A percentile compares a stretch with the other conserved stretches of the same genome.
Conservation (phyloP, 2,888 invertebrate species). For the Phania funesta region DNA sequence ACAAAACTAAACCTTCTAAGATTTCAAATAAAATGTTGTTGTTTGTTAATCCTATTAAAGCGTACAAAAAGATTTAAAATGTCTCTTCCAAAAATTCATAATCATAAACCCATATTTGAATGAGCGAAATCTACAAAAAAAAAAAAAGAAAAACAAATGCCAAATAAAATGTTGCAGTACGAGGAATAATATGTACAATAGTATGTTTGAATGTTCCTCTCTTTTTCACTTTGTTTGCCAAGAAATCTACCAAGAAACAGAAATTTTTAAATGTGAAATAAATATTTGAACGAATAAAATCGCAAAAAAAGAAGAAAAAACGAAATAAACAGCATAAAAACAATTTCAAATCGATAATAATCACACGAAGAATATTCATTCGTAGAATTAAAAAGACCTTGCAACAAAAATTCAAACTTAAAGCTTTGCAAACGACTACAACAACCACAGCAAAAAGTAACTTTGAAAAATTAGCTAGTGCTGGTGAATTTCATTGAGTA, state of each 20-base stretch:
- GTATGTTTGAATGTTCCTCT: slow-evolving; percentile 10
- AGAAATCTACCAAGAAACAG: slow-evolving; percentile 54
- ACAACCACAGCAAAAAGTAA: slow-evolving; percentile 14
- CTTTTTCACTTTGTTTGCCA: slow-evolving; percentile 29
- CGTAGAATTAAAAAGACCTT: slow-evolving; percentile 76
- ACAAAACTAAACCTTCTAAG: slow-evolving; percentile 38
- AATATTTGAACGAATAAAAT: slow-evolving; percentile 38
- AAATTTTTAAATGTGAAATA: slow-evolving; percentile 41
- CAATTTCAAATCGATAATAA: slow-evolving; percentile 74
- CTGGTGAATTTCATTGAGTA: neutral
- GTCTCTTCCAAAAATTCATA: slow-evolving; percentile 67
- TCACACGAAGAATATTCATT: slow-evolving; percentile 78
- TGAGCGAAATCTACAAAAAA: slow-evolving; percentile 8
- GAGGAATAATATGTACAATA: neutral
- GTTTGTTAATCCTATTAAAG: slow-evolving; percentile 64
- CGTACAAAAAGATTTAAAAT: slow-evolving; percentile 56
- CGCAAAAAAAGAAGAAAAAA: slow-evolving; percentile 4
- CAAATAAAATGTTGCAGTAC: slow-evolving; percentile 38
- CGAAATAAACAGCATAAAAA: slow-evolving; percentile 52
- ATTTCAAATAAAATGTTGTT: slow-evolving; percentile 1
- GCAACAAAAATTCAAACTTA: slow-evolving; percentile 53
- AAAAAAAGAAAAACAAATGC: slow-evolving; percentile 10
- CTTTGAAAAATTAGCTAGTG: neutral
- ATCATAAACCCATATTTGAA: slow-evolving; percentile 64
- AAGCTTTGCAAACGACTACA: slow-evolving; percentile 10